phyloP scores from a whole-genome alignment of 2,113 vertebrate genomes.

The Struthio camelus region DNA sequence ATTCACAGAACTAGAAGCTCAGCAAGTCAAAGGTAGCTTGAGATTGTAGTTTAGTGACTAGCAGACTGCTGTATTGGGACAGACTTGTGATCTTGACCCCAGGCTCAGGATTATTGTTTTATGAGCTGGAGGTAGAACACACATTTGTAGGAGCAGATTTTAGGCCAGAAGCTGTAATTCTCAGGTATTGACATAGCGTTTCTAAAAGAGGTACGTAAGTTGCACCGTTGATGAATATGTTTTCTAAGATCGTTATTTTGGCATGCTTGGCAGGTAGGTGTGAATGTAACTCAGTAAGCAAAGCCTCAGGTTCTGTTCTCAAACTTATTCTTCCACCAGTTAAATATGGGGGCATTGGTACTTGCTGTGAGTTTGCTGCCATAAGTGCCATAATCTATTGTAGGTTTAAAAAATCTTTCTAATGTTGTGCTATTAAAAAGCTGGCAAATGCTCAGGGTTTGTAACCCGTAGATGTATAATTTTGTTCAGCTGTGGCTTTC shows the following conservation, averaged over 20 bases:
- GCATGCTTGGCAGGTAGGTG: background rate
- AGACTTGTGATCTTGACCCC: background rate
- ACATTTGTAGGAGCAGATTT: background rate
- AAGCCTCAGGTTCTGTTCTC: rapidly evolving
- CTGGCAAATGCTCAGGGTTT: background rate
- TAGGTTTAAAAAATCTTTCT: background rate
- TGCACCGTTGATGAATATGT: background rate
- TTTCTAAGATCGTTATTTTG: background rate
- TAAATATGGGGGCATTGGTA: background rate
- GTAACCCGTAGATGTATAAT: rapidly evolving
- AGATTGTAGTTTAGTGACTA: background rate
- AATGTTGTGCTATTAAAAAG: background rate
- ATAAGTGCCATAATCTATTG: background rate
- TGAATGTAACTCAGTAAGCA: background rate
- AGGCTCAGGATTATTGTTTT: background rate
- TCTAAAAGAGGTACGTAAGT: background rate
- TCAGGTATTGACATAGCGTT: background rate
- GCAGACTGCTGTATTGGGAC: background rate
- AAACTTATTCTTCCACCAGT: background rate
- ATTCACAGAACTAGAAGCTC: background rate
- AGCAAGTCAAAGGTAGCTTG: background rate
- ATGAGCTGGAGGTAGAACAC: background rate
- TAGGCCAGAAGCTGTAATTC: background rate
- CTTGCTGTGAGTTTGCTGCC: background rate
- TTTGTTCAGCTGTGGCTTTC: background rate